Conservation (phyloP, 2,113 vertebrate genomes). For the Pedionomus torquatus region DNA sequence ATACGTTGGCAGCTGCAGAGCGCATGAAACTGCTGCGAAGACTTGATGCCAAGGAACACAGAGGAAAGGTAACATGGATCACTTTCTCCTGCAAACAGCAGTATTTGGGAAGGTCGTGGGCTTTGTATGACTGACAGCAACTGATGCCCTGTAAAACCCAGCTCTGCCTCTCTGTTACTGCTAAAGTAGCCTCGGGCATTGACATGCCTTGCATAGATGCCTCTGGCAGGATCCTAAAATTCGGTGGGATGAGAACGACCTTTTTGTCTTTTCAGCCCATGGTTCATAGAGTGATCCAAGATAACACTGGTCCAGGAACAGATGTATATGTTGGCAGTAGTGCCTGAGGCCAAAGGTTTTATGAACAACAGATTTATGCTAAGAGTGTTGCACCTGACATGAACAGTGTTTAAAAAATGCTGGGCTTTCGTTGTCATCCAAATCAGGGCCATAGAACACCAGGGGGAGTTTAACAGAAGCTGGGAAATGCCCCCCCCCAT, state of each 20-base stretch:
- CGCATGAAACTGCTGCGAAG: constrained; percentile 41
- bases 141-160: neutral
- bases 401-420: fast-evolving
- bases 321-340: neutral
- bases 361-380: no score
- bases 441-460: neutral
- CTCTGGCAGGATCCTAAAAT: neutral
- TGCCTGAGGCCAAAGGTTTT: neutral
- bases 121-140: neutral
- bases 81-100: neutral
- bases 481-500: neutral
- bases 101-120: neutral
- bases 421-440: neutral
- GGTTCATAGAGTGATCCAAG: neutral
- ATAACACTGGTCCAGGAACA: neutral
- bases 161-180: neutral
- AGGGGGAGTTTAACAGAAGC: neutral
- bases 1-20: constrained; percentile 46
- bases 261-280: neutral
- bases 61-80: constrained; percentile 57
- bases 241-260: neutral
- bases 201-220: fast-evolving
- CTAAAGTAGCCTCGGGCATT: neutral
- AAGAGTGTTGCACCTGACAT: neutral
- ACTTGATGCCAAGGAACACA: constrained; percentile 61